Evolutionary conservation across 2,888 invertebrate genomes (phyloP).

Genomic region (Caenorhabditis sulstoni): DNA sequence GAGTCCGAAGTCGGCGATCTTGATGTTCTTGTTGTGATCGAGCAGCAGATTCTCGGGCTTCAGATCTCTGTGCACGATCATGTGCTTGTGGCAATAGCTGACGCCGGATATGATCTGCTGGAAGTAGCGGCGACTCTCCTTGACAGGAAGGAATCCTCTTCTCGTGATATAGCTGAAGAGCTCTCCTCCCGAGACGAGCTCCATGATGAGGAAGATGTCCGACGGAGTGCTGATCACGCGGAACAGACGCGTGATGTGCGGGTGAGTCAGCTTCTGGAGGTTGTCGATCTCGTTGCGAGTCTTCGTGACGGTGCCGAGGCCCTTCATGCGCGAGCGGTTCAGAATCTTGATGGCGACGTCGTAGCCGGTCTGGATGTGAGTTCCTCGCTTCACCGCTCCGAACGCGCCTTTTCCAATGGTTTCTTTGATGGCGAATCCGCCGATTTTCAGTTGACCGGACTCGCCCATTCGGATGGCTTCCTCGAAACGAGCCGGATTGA

Average conservation of each 20-base stretch:
- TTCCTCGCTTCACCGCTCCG: slow-evolving; percentile 97
- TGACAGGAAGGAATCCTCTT: slow-evolving; percentile 87
- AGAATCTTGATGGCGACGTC: slow-evolving; percentile 98
- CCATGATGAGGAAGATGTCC: slow-evolving; percentile 99
- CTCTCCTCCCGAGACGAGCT: slow-evolving; percentile 98
- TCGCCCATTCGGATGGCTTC: slow-evolving; percentile 21
- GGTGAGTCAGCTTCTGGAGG: slow-evolving; percentile 96
- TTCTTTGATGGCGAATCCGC: slow-evolving; percentile 94
- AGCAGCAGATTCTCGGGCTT: slow-evolving; percentile 87
- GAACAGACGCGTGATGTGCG: slow-evolving; percentile 97
- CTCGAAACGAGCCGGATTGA: slow-evolving; percentile 19
- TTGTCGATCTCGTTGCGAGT: slow-evolving; percentile 98
- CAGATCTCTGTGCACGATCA: slow-evolving; percentile 98
- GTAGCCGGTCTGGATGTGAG: slow-evolving; percentile 96
- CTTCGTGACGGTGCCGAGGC: slow-evolving; percentile 97
- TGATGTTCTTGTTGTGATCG: slow-evolving; percentile 86
- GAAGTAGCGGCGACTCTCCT: slow-evolving; percentile 96
- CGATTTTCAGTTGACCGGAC: slow-evolving; percentile 84
- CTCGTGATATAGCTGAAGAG: slow-evolving; percentile 93
- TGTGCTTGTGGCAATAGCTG: slow-evolving; percentile 97
- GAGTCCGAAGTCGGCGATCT: slow-evolving; percentile 93
- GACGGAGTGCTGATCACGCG: slow-evolving; percentile 98
- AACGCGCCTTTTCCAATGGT: slow-evolving; percentile 97
- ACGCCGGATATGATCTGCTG: slow-evolving; percentile 94
- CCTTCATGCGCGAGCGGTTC: slow-evolving; percentile 97